These are phyloP conservation scores for Gallirallus australis DNA, from an alignment of 2,797 vertebrate species.

Conservation along the genomic window DNA sequence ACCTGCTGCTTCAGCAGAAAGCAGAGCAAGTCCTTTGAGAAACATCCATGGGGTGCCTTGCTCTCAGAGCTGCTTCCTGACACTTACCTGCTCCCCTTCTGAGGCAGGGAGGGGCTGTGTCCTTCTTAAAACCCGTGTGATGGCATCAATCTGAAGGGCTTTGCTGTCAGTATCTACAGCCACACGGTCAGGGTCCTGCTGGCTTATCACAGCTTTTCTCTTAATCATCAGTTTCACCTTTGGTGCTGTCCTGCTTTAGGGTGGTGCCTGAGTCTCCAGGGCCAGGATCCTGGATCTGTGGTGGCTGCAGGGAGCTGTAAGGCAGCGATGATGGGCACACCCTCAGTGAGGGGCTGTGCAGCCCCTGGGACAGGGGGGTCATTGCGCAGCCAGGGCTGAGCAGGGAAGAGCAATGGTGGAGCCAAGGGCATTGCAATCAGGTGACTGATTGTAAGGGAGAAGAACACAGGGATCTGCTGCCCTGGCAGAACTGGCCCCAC, in stretches of 20 bases:
- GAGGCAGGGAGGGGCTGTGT: neutral
- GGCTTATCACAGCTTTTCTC: neutral
- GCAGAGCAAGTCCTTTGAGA: neutral
- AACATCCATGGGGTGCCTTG: rapidly evolving
- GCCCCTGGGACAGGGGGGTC: neutral
- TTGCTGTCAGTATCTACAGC: neutral
- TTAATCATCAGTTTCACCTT: neutral
- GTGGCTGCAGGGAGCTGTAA: neutral
- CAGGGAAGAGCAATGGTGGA: neutral
- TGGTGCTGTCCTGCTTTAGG: neutral
- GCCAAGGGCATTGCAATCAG: neutral
- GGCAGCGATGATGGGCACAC: too few relatives aligned
- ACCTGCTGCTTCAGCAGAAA: neutral
- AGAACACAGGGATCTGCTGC: neutral
- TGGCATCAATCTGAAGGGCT: too few relatives aligned
- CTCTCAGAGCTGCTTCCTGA: neutral
- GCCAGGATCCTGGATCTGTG: neutral
- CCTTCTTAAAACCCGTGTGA: neutral
- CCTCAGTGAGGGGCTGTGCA: neutral
- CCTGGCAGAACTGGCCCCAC: neutral
- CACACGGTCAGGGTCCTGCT: neutral
- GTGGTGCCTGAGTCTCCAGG: neutral
- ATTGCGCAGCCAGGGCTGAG: neutral
- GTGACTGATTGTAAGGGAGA: neutral
- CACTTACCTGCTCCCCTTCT: neutral